These are phyloP conservation scores for Chironomus tepperi DNA, from an alignment of 1,140 invertebrate species.

Conservation along the genomic window DNA sequence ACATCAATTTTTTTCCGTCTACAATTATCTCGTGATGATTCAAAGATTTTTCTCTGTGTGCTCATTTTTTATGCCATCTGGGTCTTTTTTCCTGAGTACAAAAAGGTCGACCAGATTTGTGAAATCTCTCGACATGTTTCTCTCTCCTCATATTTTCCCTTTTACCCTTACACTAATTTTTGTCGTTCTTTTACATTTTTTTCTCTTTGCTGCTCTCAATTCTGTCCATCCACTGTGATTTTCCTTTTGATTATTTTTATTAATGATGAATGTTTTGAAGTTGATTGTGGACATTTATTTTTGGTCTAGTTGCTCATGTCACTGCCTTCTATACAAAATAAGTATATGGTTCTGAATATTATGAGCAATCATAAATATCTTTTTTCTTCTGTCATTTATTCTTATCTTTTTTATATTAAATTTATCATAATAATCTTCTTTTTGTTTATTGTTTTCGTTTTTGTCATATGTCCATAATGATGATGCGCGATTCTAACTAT, in stretches of 20 bases:
- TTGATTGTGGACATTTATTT: conserved; percentile 23
- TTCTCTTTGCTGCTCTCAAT: too few species aligned
- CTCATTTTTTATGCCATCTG: background rate
- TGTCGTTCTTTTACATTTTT: too few species aligned
- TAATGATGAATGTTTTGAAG: conserved; percentile 23
- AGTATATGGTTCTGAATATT: background rate
- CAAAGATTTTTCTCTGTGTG: background rate
- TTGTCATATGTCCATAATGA: background rate
- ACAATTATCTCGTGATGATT: conserved; percentile 3
- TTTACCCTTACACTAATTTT: too few species aligned
- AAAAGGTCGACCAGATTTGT: conserved; percentile 1
- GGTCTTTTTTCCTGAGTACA: background rate
- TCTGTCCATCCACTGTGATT: too few species aligned
- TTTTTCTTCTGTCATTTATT: background rate
- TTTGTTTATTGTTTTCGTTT: too few species aligned
- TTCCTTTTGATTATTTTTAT: conserved; percentile 19
- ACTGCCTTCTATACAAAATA: background rate
- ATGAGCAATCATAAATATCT: conserved; percentile 9
- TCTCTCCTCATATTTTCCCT: too few species aligned
- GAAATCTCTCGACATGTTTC: background rate
- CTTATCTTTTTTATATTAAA: too few species aligned
- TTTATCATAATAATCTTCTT: too few species aligned
- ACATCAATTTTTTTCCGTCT: background rate
- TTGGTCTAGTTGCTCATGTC: background rate
- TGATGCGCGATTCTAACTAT: background rate